phyloP scores from a whole-genome alignment of 2,888 invertebrate species.

The Ligdia adustata region DNA sequence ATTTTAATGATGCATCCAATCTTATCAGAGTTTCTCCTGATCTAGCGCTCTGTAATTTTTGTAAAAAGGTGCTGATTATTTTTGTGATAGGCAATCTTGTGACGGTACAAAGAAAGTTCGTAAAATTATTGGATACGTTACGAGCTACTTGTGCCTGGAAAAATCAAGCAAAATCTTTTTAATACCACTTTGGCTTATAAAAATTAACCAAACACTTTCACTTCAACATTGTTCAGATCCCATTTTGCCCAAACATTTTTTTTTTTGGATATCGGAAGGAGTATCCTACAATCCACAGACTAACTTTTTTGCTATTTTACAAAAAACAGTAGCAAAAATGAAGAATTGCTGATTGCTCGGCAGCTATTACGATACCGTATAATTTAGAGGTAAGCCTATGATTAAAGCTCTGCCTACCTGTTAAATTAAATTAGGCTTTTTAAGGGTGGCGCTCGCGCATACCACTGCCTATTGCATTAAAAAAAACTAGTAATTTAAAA shows the following conservation, averaged over 20 bases:
- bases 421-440: conserved; percentile 84
- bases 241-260: too few relatives aligned
- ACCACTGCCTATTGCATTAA: conserved; percentile 57
- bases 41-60: conserved; percentile 70
- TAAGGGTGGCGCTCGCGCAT: conserved; percentile 73
- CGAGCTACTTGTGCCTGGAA: too few relatives aligned
- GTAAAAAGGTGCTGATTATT: conserved; percentile 47
- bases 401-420: conserved; percentile 82
- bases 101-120: conserved; percentile 24
- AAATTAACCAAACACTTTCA: too few relatives aligned
- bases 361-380: conserved; percentile 76
- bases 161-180: too few relatives aligned
- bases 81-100: conserved; percentile 30
- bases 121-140: too few relatives aligned
- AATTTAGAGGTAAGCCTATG: conserved; percentile 80
- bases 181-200: too few relatives aligned
- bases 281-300: conserved; percentile 49
- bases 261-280: conserved; percentile 45
- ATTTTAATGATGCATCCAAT: conserved; percentile 72
- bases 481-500: conserved; percentile 52
- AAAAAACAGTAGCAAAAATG: conserved; percentile 80
- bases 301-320: conserved; percentile 56
- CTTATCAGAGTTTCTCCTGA: conserved; percentile 52
- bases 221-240: too few relatives aligned
- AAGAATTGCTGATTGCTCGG: conserved; percentile 80